A percentile compares a stretch with the other conserved stretches of the same genome.
phyloP scores from a whole-genome alignment of 1,140 invertebrate species.

The Druon quercuslanigerum region DNA sequence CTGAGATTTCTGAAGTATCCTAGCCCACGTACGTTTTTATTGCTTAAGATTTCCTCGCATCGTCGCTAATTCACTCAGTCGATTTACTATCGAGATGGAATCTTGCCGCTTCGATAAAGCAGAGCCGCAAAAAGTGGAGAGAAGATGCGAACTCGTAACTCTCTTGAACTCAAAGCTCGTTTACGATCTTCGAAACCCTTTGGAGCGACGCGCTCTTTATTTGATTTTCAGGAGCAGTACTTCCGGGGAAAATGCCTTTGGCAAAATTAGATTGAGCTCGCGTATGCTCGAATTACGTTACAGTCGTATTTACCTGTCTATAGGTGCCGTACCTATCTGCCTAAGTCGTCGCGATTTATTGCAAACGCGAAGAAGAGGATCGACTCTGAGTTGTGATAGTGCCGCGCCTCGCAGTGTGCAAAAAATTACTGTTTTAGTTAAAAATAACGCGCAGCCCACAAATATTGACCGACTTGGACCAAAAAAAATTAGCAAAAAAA shows the following conservation, averaged over 20 bases:
- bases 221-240: conserved; percentile 18
- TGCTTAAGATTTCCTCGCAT: neutral
- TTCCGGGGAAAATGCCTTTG: conserved; percentile 9
- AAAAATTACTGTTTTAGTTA: too few species aligned
- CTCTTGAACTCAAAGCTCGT: conserved; percentile 20
- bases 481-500: too few species aligned
- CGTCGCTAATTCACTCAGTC: conserved; percentile 12
- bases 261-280: conserved; percentile 26
- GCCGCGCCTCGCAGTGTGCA: neutral
- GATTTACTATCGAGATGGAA: neutral
- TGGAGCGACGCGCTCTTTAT: conserved; percentile 20
- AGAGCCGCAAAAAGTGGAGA: conserved; percentile 7
- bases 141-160: neutral
- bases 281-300: neutral
- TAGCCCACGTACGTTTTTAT: neutral
- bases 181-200: conserved; percentile 27
- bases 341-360: conserved; percentile 4
- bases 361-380: neutral
- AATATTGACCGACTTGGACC: too few species aligned
- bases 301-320: conserved; percentile 2
- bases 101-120: neutral
- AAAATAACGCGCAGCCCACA: too few species aligned
- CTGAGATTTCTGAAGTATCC: neutral
- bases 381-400: neutral
- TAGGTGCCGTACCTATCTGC: neutral